phyloP scores from a whole-genome alignment of 2,113 vertebrate genomes.

The Felis catus region DNA sequence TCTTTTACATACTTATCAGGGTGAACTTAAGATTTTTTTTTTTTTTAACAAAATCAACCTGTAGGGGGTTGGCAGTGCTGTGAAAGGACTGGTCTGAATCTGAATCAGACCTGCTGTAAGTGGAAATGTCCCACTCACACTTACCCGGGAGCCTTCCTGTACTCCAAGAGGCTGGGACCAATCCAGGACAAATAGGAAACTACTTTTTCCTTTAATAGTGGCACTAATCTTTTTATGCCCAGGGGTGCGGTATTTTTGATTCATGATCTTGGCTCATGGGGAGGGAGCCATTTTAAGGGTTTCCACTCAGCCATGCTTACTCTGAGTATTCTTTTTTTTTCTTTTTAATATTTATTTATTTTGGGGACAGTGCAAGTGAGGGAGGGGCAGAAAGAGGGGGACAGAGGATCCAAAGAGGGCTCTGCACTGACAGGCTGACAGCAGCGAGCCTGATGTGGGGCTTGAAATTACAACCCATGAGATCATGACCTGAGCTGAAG shows the following conservation, averaged over 20 bases:
- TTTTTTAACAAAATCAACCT: background rate
- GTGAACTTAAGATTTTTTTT: background rate
- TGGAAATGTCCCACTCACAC: background rate
- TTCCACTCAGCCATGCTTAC: background rate
- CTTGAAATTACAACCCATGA: too few relatives aligned
- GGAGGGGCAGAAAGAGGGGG: too few relatives aligned
- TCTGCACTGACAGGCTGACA: too few relatives aligned
- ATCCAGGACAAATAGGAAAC: background rate
- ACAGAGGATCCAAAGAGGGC: too few relatives aligned
- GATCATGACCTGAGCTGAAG: too few relatives aligned
- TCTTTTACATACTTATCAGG: background rate
- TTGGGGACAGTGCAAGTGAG: too few relatives aligned
- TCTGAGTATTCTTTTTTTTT: background rate
- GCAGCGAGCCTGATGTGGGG: too few relatives aligned
- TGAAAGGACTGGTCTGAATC: background rate
- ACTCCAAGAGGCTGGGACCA: background rate
- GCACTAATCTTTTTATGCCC: background rate
- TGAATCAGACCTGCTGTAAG: background rate
- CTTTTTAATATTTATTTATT: too few relatives aligned
- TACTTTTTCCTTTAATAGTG: background rate
- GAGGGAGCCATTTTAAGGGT: background rate
- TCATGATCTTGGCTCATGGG: background rate
- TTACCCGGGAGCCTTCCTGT: background rate
- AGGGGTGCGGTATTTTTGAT: background rate
- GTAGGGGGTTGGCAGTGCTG: background rate